Base-by-base conservation (phyloP, 2,888 invertebrate genomes). In the Machimus rusticus region DNA sequence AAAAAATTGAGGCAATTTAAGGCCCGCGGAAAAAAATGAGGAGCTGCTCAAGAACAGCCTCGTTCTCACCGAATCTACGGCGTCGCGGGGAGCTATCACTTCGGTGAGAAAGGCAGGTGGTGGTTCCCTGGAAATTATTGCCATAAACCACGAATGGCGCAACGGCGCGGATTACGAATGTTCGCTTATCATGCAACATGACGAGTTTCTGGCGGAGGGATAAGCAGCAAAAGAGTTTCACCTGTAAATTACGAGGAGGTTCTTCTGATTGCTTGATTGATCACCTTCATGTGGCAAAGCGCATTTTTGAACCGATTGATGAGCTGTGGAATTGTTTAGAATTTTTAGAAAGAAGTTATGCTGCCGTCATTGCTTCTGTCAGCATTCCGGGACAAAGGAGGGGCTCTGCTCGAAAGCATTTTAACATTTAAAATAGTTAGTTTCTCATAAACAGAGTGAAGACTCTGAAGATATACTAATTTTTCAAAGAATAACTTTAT, bases 251-350 rank as follows among this genome's bases (percentile, higher is more conserved):
- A 31, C 37, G 51, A 57, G 82, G 82, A 82, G 57, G 57, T 37
- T 82, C 82, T 66, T 82, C 9, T 66, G 82, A 82, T 82, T 82
- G 82, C 37, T 82, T 82, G 82, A 82, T 74, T 87, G 87, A 81
- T 74, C 66, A 74, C 87, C 74, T 66, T 66, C 28, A 66, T 66
- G 19, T 28, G 19, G 66, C 28, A 28, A 66, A 19, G 66, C 66
- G 9, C 28, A 66, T 66, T 66, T 66, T 66, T 51, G n/a, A 51
- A 5, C 51, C 16, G 51, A 6, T 19, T 51, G n/a, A 51, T 51
- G 51, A n/a, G n/a, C 51, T 51, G 1, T 5, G 51, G 51, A 51
- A 51, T 51, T 51, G n/a, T 51, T 51, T 51, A 19, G 5, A 51
- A 51, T 51, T 51, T 51, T 51, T 51, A 51, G 51, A 51, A 51